Evolutionary conservation across 2,113 vertebrate species (phyloP).

Genomic region (Puntigrus tetrazona): DNA sequence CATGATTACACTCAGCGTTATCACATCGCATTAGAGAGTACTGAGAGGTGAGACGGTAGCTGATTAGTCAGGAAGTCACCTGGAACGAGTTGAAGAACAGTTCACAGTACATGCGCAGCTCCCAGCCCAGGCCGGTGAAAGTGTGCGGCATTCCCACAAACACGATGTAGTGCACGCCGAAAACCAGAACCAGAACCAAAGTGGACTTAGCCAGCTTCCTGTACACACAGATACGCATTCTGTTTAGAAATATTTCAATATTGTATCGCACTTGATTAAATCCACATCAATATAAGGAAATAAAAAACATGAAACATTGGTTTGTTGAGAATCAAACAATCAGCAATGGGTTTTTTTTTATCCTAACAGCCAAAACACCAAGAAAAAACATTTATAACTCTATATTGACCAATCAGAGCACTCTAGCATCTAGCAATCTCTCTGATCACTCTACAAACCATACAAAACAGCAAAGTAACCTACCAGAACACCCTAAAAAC

Average conservation of each 20-base stretch:
- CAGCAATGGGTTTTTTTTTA: background rate
- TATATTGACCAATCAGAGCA: background rate
- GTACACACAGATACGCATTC: background rate
- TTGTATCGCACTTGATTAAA: background rate
- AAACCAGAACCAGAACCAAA: conserved; percentile 85
- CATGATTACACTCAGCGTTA: background rate
- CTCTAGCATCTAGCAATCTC: background rate
- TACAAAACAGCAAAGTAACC: background rate
- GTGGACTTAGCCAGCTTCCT: conserved; percentile 91
- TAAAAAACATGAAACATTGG: background rate
- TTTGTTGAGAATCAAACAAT: background rate
- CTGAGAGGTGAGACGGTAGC: background rate
- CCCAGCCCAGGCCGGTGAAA: conserved; percentile 80
- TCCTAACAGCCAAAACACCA: background rate
- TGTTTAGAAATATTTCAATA: background rate
- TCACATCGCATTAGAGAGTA: background rate
- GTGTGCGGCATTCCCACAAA: conserved; percentile 87
- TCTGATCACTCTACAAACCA: background rate
- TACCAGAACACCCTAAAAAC: background rate
- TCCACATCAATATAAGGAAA: background rate
- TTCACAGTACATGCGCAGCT: conserved; percentile 89
- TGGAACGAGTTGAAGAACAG: conserved; percentile 94
- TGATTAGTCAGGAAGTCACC: conserved; percentile 66
- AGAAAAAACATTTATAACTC: background rate
- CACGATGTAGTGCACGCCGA: conserved; percentile 88